A percentile compares a stretch with the other conserved stretches of the same genome.
These are phyloP conservation scores for Epicauta chinensis DNA, from an alignment of 1,140 invertebrate species.

Conservation along the genomic window DNA sequence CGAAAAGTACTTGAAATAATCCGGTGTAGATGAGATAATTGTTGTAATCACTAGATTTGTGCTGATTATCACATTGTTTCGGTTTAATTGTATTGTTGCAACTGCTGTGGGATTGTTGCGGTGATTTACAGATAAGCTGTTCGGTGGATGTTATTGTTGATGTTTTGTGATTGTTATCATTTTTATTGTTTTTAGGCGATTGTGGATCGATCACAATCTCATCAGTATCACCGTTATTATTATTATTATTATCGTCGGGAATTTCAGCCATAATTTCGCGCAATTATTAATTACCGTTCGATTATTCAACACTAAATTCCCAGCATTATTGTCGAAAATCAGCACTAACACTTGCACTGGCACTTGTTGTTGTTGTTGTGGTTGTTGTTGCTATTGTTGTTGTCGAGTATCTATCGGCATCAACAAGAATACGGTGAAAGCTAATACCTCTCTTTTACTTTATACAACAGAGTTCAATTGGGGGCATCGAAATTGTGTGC, in stretches of 20 bases:
- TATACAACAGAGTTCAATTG: constrained; percentile 7
- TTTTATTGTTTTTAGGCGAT: constrained; percentile 5
- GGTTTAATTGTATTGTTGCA: constrained; percentile 16
- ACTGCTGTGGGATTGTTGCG: constrained; percentile 40
- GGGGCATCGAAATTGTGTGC: no score
- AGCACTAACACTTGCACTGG: no score
- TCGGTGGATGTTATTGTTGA: constrained; percentile 46
- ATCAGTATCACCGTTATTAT: not conserved
- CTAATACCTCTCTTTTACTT: constrained; percentile 5
- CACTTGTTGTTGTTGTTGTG: no score
- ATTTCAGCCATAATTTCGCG: not conserved
- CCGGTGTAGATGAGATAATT: constrained; percentile 46
- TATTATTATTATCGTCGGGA: not conserved
- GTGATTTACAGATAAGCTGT: constrained; percentile 50
- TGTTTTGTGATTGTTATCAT: constrained; percentile 26
- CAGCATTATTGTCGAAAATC: constrained; percentile 14
- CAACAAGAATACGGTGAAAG: constrained; percentile 4
- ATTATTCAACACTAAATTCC: constrained; percentile 3
- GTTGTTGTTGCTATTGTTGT: constrained; percentile 7
- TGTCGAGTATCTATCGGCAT: constrained; percentile 9
- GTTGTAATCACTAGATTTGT: constrained; percentile 25
- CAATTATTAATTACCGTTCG: constrained; percentile 2
- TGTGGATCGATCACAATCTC: not conserved
- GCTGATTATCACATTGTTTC: not conserved
- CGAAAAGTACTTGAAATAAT: constrained; percentile 49